Conservation (phyloP, 2,888 invertebrate species). For the Phania funesta region DNA sequence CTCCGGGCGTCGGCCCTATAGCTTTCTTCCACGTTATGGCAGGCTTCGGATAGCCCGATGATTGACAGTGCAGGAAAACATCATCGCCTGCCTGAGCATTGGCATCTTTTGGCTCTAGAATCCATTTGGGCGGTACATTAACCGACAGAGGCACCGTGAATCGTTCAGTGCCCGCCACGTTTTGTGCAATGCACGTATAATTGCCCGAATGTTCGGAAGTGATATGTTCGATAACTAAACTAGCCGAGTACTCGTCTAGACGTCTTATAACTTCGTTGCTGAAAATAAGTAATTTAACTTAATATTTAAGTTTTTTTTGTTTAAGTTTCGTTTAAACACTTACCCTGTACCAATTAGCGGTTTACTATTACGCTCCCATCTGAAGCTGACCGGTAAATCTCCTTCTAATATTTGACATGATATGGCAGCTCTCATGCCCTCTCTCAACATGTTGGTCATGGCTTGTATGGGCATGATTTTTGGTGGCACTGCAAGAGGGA, state of each 20-base stretch:
- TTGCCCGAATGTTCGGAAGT: constrained; percentile 93
- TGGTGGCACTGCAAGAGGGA: constrained; percentile 84
- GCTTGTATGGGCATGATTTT: constrained; percentile 92
- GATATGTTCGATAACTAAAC: constrained; percentile 91
- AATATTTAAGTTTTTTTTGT: neutral
- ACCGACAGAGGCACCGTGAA: constrained; percentile 90
- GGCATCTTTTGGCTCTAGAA: constrained; percentile 91
- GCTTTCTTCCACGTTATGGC: constrained; percentile 94
- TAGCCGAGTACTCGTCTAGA: constrained; percentile 92
- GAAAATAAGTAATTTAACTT: neutral
- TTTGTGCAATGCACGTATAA: constrained; percentile 93
- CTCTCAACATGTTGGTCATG: constrained; percentile 88
- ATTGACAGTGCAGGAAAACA: constrained; percentile 92
- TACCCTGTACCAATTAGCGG: constrained; percentile 85
- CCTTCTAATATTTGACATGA: constrained; percentile 95
- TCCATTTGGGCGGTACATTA: constrained; percentile 94
- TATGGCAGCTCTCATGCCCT: constrained; percentile 93
- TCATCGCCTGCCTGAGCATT: constrained; percentile 91
- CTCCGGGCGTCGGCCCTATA: constrained; percentile 88
- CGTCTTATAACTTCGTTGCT: constrained; percentile 83
- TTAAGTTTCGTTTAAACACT: constrained; percentile 59
- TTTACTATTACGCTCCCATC: constrained; percentile 94
- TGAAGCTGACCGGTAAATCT: constrained; percentile 93
- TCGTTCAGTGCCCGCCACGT: constrained; percentile 89
- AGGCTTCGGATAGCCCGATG: constrained; percentile 95